A percentile compares a stretch with the other conserved stretches of the same genome.
phyloP scores from a whole-genome alignment of 2,797 vertebrate species.

The Enoplosus armatus region DNA sequence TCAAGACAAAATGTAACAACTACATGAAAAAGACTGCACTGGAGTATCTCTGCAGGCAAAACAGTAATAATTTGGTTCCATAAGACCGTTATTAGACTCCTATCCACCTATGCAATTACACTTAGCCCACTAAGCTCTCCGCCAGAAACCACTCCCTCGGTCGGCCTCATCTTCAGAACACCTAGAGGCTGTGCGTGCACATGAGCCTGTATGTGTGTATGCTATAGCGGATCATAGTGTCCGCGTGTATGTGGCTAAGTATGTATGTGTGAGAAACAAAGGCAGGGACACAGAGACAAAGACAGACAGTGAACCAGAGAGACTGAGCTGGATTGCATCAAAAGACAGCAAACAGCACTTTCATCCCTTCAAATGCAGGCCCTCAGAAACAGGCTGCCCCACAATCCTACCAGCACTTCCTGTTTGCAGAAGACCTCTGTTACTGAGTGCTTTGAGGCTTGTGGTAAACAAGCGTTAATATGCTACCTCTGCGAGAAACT shows the following conservation, averaged over 20 bases:
- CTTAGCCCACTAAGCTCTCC: constrained; percentile 40
- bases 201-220: constrained; percentile 9
- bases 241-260: constrained; percentile 35
- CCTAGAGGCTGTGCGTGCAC: constrained; percentile 31
- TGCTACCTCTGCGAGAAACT: constrained; percentile 63
- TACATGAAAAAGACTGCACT: constrained; percentile 52
- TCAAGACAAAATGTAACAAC: constrained; percentile 67
- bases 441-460: constrained; percentile 46
- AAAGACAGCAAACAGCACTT: constrained; percentile 52
- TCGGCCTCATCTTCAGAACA: constrained; percentile 45
- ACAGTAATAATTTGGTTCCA: constrained; percentile 57
- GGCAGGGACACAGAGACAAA: constrained; percentile 34
- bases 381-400: constrained; percentile 34
- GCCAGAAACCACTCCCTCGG: constrained; percentile 43
- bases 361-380: constrained; percentile 54
- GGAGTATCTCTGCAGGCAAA: constrained; percentile 61
- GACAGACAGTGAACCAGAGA: constrained; percentile 31
- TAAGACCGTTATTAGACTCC: constrained; percentile 62
- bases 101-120: constrained; percentile 72
- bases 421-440: constrained; percentile 54
- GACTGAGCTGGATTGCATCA: constrained; percentile 31
- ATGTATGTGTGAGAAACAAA: constrained; percentile 46
- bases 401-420: constrained; percentile 46
- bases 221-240: constrained; percentile 30
- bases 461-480: constrained; percentile 71